Evolutionary conservation across 2,888 invertebrate species (phyloP), one percentile per base, ranked within the genome.

Genomic region (Trisateles emortualis): DNA sequence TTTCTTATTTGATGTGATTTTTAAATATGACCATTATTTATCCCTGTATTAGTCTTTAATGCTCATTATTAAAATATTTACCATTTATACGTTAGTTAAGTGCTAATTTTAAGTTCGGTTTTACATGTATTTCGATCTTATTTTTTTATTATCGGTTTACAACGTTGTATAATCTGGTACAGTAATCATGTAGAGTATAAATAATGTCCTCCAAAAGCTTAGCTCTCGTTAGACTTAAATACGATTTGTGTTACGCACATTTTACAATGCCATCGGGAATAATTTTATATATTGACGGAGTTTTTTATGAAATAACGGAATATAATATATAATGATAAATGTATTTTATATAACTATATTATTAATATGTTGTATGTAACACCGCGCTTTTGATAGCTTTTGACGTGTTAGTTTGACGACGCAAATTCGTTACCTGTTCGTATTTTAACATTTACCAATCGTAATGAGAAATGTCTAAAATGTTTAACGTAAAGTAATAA

Each of bases 1-100:
- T 82, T 80, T 81, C 75, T 76, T 79, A 83, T 74, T 79, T 67
- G 72, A 86, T 88, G 87, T 87, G 86, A 86, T 88, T 88, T 81
- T 77, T 79, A 83, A 83, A 72, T 86, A 83, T 83, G 87, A 87
- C 83, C 85, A 85, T 85, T 90, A 90, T 92, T 90, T 90, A 90
- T 87, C 88, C 86, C 76, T 78, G 79, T 84, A 78, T 84, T 90
- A 87, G 89, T 86, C 76, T 85, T 81, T 85, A 88, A 90, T 91
- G 92, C 92, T 92, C 92, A 91, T 89, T 88, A 72, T 84, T 85
- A 78, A 86, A 88, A 86, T 88, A 89, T 88, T 86, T 90, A 90
- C 89, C 90, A 89, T 86, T 88, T 88, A 87, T 81, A 83, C 77
- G 68, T 81, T 89, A 89, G 83, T 83, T 75, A 86, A 81, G 84